Evolutionary conservation across 2,888 invertebrate genomes (phyloP), one percentile per base, ranked within the genome.

Genomic region (Lobophora halterata): DNA sequence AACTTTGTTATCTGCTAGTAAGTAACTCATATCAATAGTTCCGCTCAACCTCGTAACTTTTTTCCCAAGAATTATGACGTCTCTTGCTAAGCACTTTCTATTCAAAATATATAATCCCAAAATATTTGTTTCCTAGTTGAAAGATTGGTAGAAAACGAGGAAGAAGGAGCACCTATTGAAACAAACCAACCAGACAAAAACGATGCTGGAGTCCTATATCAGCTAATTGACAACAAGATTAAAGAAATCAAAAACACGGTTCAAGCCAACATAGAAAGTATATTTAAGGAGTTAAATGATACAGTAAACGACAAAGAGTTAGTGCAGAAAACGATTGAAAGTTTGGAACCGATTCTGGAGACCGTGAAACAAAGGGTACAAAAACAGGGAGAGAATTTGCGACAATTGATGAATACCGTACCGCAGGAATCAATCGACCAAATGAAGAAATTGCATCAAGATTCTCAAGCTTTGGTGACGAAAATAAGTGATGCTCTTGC

Each of bases 201-300:
- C 10, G 6, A 28, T 46, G 14, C 8, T 12, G 50, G 52, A 10
- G 4, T 56, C 1, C 14, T 71, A 16, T 41, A 63, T 18, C 27
- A 54, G 11, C 31, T 63, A 32, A 42, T 70, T 5, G 17, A 50
- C n/a, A 12, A 7, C 1, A 57, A 47, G 43, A 49, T 55, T 8
- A n/a, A 40, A 3, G 35, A 57, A 24, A 51, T 64, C 8, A 17
- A 7, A 27, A 27, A 23, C 6, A 21, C 5, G 3, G 42, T 58
- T 1, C 2, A 43, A 14, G 29, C 1, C 5, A 37, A 57, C 11
- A 23, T 46, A 2, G 25, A 37, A 1, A 13, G 30, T 3, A 46
- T 59, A 27, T 67, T 66, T 42, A 26, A 54, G 6, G 40, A 48
- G 8, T 16, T 70, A 5, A 51, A 58, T 9, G 8, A 48, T 11